Base-by-base conservation (phyloP, 92 coral and sea anemone species). In the Porites divaricata region DNA sequence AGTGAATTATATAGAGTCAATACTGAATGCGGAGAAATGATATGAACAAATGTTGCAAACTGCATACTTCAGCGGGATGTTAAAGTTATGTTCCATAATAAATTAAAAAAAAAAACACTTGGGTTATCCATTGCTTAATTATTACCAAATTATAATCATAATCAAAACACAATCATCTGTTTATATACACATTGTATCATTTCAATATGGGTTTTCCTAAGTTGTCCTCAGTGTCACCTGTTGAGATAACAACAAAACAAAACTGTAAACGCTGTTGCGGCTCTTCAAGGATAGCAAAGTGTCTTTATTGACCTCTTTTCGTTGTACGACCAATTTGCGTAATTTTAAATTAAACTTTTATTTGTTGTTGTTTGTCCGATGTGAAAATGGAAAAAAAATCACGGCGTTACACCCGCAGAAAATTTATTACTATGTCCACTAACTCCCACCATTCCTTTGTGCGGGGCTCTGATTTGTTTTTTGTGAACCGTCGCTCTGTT, bases 281-380 rank as follows among this genome's bases (percentile, higher is more conserved):
- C 78, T 73, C 78, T 48, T 73, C 62, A 20, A 58, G 75, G 52
- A 70, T 70, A 68, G 74, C 67, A 63, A 8, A 63, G 17, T 69
- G 74, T 71, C 76, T 71, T 71, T 20, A 71, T 8, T 71, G 76
- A 71, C 76, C 41, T 71, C 58, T 28, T 71, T 25, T 71, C 76
- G 1, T 71, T 71, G 23, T 4, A 41, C 41, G 59, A 71, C 22
- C 76, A 71, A 71, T 48, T 71, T 71, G 56, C 76, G 22, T 71
- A 71, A 41, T 71, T 71, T 41, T 21, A 71, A 71, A 71, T 71
- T 25, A 48, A 9, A 20, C 28, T 20, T 48, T 70, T 70, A 4
- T 70, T 70, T 70, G 74, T 22, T 16, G 26, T 15, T 70, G 74
- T 70, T 70, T 70, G 68, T 9, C 19, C 23, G 6, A 19, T 63